These are phyloP conservation scores for Macrosteles quadrilineatus DNA, from an alignment of 1,140 invertebrate species.

Conservation along the genomic window DNA sequence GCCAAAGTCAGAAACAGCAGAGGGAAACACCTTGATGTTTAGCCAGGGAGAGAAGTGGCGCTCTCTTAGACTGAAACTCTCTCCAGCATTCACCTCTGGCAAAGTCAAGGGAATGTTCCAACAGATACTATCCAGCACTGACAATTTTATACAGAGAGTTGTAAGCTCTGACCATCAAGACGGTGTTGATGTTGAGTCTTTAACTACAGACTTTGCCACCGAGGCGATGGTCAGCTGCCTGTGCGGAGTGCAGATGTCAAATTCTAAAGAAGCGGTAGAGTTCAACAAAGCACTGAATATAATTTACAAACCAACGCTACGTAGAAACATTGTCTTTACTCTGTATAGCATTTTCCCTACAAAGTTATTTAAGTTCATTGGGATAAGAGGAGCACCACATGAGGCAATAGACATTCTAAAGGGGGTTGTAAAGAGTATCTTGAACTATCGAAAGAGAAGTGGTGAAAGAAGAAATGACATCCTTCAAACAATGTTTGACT, in stretches of 20 bases:
- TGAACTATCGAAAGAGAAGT: constrained; percentile 36
- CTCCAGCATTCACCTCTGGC: constrained; percentile 58
- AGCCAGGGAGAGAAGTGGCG: constrained; percentile 56
- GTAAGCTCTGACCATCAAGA: constrained; percentile 49
- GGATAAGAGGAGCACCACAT: constrained; percentile 12
- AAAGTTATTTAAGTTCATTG: constrained; percentile 19
- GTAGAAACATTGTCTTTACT: background rate
- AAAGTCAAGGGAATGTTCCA: constrained; percentile 59
- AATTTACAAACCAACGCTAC: background rate
- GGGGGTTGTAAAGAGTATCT: constrained; percentile 32
- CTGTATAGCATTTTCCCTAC: background rate
- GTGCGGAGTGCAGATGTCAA: constrained; percentile 43
- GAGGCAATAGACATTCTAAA: constrained; percentile 36
- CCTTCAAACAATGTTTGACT: constrained; percentile 36
- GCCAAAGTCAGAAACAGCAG: constrained; percentile 52
- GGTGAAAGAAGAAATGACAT: constrained; percentile 40
- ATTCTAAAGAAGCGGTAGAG: background rate
- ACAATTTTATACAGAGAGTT: constrained; percentile 44
- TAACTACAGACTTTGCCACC: constrained; percentile 42
- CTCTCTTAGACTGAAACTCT: constrained; percentile 53
- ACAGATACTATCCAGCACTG: constrained; percentile 50
- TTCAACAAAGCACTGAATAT: background rate
- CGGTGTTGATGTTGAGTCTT: constrained; percentile 44
- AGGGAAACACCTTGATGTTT: constrained; percentile 57
- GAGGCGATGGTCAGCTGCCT: constrained; percentile 47